These are phyloP conservation scores for Erethizon dorsatum DNA, from an alignment of 2,797 vertebrate species.

Conservation along the genomic window DNA sequence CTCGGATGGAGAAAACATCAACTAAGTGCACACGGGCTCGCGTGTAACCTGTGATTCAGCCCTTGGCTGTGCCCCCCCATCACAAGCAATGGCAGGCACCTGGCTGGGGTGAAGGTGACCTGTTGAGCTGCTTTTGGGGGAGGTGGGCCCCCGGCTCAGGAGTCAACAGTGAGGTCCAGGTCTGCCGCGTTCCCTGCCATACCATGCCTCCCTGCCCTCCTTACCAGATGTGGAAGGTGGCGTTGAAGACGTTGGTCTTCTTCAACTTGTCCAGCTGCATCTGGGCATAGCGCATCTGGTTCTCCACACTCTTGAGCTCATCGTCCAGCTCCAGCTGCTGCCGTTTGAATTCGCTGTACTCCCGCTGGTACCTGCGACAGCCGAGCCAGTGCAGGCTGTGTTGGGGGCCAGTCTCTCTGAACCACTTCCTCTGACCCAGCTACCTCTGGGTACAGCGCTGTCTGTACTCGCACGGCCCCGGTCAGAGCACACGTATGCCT, in stretches of 20 bases:
- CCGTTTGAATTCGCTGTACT: conserved; percentile 99
- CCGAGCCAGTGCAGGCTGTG: background rate
- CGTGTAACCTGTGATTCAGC: background rate
- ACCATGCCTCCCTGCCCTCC: accelerated
- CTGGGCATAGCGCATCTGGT: conserved; percentile 99
- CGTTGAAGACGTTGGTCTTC: conserved; percentile 99
- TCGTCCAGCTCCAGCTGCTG: conserved; percentile 98
- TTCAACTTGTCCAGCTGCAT: conserved; percentile 97
- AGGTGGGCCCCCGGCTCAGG: background rate
- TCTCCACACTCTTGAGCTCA: conserved; percentile 98
- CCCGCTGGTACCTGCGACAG: conserved; percentile 95
- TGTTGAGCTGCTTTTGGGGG: background rate
- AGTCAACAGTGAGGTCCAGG: background rate
- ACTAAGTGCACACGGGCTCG: background rate
- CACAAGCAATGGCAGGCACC: background rate
- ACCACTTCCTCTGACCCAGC: background rate
- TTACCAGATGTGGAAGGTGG: conserved; percentile 99
- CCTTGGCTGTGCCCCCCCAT: background rate
- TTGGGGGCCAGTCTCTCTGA: background rate
- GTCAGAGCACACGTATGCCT: background rate
- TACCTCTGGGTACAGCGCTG: background rate
- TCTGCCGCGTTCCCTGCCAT: background rate
- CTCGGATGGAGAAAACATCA: background rate
- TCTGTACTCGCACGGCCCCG: background rate
- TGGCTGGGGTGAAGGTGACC: background rate